Evolutionary conservation across 2,888 invertebrate species (phyloP).

Genomic region (Nyleta sp.): DNA sequence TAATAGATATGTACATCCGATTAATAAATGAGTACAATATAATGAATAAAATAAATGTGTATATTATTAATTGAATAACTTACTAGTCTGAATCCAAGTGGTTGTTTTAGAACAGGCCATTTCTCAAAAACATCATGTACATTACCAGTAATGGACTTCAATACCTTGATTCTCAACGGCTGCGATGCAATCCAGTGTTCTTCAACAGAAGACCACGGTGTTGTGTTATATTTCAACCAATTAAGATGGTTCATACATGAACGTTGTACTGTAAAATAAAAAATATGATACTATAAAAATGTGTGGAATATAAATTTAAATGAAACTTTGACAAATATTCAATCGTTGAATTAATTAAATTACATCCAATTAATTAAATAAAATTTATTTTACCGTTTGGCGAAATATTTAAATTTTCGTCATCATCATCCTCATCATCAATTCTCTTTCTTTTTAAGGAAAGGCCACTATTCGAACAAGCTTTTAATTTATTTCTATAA

Average conservation of each 20-base stretch:
- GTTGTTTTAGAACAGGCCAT: conserved; percentile 38
- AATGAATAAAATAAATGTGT: too few relatives aligned
- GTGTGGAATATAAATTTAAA: not conserved
- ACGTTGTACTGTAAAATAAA: conserved; percentile 5
- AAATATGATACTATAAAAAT: not conserved
- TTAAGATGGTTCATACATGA: conserved; percentile 6
- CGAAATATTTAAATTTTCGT: not conserved
- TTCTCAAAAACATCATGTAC: conserved; percentile 21
- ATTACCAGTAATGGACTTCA: not conserved
- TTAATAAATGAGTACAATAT: too few relatives aligned
- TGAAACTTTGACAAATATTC: too few relatives aligned
- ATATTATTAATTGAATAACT: conserved; percentile 4
- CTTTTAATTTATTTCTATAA: conserved; percentile 46
- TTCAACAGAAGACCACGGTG: conserved; percentile 1
- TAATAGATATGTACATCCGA: too few relatives aligned
- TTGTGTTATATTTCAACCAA: conserved; percentile 33
- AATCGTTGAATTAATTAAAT: too few relatives aligned
- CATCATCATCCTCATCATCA: not conserved
- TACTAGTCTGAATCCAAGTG: conserved; percentile 16
- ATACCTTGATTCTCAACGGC: too few relatives aligned
- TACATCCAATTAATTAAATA: not conserved
- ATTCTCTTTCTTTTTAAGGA: conserved; percentile 12
- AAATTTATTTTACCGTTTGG: too few relatives aligned
- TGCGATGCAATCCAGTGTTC: not conserved
- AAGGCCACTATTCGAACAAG: conserved; percentile 14